Evolutionary conservation across 2,797 vertebrate genomes (phyloP).

Genomic region (Sebastes cheni): DNA sequence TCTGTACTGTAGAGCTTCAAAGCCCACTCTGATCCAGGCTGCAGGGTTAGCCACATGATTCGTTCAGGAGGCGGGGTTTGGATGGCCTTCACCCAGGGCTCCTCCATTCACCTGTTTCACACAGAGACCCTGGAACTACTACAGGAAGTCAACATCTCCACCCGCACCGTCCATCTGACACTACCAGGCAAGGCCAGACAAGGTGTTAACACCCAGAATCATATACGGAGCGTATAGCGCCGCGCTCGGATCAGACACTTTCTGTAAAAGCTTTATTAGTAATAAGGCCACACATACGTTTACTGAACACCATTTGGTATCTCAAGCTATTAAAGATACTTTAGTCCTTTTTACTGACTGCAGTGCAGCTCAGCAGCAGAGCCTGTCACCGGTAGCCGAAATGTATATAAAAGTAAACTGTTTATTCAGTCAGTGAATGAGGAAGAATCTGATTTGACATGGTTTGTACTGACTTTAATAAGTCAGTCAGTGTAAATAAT

Average conservation of each 20-base stretch:
- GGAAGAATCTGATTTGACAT: not conserved
- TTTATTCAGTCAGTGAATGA: not conserved
- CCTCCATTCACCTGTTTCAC: constrained; percentile 91
- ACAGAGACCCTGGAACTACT: constrained; percentile 90
- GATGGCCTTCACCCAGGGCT: constrained; percentile 90
- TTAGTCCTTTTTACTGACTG: not conserved
- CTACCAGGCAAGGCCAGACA: constrained; percentile 80
- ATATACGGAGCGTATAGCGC: not conserved
- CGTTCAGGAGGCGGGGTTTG: constrained; percentile 90
- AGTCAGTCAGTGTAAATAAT: not conserved
- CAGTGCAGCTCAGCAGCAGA: not conserved
- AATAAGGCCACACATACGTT: not conserved
- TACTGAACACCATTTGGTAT: not conserved
- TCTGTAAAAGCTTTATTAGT: not conserved
- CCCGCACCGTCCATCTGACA: constrained; percentile 84
- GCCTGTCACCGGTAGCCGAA: not conserved
- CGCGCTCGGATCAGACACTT: not conserved
- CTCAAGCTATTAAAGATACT: not conserved
- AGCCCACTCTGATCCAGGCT: constrained; percentile 82
- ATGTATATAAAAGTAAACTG: not conserved
- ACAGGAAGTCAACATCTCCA: constrained; percentile 92
- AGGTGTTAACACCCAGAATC: not conserved
- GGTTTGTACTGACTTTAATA: not conserved
- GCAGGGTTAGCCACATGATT: constrained; percentile 87
- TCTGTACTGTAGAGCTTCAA: constrained; percentile 82